phyloP scores from a whole-genome alignment of 35 echinoderm and acorn worm genomes.

The Apostichopus californicus region DNA sequence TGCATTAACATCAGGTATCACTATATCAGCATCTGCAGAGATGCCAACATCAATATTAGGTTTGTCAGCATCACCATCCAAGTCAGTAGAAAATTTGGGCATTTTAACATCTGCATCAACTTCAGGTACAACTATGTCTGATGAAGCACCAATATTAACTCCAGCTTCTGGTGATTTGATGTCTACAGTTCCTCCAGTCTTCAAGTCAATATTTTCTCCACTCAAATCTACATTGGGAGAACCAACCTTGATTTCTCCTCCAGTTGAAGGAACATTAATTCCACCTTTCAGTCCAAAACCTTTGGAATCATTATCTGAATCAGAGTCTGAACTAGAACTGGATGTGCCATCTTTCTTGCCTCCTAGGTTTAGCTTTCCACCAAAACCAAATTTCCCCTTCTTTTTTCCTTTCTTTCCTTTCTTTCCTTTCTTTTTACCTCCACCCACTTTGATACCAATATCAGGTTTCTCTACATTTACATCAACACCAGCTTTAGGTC shows the following conservation, averaged over 20 bases:
- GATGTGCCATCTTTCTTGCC: constrained; percentile 19
- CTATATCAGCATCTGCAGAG: constrained; percentile 20
- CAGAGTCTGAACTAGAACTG: background rate
- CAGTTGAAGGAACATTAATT: background rate
- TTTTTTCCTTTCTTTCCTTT: constrained; percentile 37
- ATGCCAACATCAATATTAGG: background rate
- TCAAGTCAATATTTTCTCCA: background rate
- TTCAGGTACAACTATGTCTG: constrained; percentile 24
- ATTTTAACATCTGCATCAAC: constrained; percentile 45
- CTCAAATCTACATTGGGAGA: background rate
- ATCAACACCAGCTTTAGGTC: constrained; percentile 15
- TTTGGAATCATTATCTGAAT: constrained; percentile 22
- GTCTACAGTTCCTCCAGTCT: constrained; percentile 24
- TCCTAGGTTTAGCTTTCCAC: constrained; percentile 20
- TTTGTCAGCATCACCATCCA: constrained; percentile 41
- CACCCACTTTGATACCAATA: constrained; percentile 22
- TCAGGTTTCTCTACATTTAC: constrained; percentile 31
- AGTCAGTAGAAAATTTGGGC: background rate
- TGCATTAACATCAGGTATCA: constrained; percentile 41
- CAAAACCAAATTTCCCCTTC: constrained; percentile 47
- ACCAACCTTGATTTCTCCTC: constrained; percentile 6
- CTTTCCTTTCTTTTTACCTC: constrained; percentile 37
- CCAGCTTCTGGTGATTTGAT: background rate
- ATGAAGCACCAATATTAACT: background rate
- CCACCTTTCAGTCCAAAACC: constrained; percentile 27